Percentiles rank a stretch among this genome's conserved stretches.
phyloP scores from a whole-genome alignment of 2,888 invertebrate genomes.

The Noctua janthina region DNA sequence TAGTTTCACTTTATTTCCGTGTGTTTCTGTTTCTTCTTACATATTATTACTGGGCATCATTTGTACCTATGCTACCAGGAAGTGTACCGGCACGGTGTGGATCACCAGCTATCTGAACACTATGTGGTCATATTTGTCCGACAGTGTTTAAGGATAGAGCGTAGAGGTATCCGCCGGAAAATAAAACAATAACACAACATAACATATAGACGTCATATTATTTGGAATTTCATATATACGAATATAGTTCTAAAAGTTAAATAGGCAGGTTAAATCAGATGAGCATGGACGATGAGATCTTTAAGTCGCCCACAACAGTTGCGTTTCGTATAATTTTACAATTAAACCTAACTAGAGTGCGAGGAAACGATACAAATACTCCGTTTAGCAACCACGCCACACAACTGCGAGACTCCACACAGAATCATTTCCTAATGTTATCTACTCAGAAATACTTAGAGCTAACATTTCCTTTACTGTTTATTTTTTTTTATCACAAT shows the following conservation, averaged over 20 bases:
- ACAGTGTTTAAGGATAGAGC: background rate
- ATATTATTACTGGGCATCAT: background rate
- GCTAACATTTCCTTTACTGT: slow-evolving; percentile 50
- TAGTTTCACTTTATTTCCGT: slow-evolving; percentile 14
- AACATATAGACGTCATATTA: background rate
- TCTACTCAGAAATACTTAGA: slow-evolving; percentile 54
- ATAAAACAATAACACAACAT: background rate
- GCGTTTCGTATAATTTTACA: slow-evolving; percentile 48
- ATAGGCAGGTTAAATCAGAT: background rate
- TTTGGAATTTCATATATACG: background rate
- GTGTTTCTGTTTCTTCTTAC: slow-evolving; percentile 6
- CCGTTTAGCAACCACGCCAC: slow-evolving; percentile 44
- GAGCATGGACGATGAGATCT: background rate
- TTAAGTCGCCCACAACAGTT: slow-evolving; percentile 47
- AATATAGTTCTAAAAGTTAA: too few relatives aligned
- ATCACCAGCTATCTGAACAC: background rate
- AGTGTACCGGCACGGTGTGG: background rate
- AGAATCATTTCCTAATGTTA: slow-evolving; percentile 29
- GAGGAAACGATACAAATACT: slow-evolving; percentile 54
- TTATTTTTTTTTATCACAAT: slow-evolving; percentile 56
- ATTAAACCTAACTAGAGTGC: slow-evolving; percentile 58
- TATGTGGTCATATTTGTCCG: background rate
- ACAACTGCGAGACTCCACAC: slow-evolving; percentile 30
- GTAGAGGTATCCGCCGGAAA: background rate
- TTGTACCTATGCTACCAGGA: background rate